phyloP scores from a whole-genome alignment of 2,797 vertebrate genomes.

The Myoxocephalus aenaeus region DNA sequence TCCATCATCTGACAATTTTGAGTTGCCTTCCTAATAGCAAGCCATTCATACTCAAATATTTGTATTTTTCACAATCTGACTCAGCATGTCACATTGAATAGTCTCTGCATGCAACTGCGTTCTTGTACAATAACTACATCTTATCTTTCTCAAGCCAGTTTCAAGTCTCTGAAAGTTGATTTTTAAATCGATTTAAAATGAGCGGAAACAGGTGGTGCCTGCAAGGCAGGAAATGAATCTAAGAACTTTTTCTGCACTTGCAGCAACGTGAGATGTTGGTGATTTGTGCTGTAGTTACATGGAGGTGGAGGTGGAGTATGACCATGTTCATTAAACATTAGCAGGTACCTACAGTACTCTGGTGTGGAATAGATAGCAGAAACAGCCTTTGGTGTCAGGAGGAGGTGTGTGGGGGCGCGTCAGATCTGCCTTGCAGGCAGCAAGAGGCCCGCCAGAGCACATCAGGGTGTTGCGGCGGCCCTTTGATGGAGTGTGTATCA shows the following conservation, averaged over 20 bases:
- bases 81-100: conserved; percentile 20
- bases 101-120: conserved; percentile 28
- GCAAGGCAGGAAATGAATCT: conserved; percentile 66
- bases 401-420: conserved; percentile 49
- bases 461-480: conserved; percentile 51
- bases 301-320: conserved; percentile 28
- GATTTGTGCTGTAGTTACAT: conserved; percentile 61
- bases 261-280: conserved; percentile 48
- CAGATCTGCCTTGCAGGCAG: conserved; percentile 59
- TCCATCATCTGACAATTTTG: neutral
- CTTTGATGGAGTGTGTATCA: conserved; percentile 74
- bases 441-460: conserved; percentile 60
- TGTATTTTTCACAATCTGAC: neutral
- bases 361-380: conserved; percentile 42
- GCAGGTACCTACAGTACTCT: conserved; percentile 42
- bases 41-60: neutral
- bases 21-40: neutral
- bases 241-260: conserved; percentile 46
- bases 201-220: conserved; percentile 70
- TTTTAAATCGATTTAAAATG: conserved; percentile 55
- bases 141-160: conserved; percentile 35
- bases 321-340: conserved; percentile 45
- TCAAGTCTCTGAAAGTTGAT: conserved; percentile 31
- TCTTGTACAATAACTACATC: conserved; percentile 27
- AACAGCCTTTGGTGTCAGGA: conserved; percentile 50